A percentile compares a stretch with the other conserved stretches of the same genome.
phyloP scores from a whole-genome alignment of 2,888 invertebrate genomes.

The Octonoba sinensis region DNA sequence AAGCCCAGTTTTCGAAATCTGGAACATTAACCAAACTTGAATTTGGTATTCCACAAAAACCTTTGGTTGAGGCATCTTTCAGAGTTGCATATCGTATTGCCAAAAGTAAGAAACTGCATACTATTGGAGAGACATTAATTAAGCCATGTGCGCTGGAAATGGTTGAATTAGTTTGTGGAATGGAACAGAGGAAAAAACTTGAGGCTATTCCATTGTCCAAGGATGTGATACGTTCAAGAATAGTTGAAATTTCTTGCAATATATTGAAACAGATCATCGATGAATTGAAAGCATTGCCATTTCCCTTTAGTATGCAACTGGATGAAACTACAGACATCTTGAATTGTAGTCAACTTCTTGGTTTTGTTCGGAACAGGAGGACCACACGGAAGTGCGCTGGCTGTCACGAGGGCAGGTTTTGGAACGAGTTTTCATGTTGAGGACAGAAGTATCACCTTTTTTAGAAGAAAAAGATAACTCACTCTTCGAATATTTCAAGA shows the following conservation, averaged over 20 bases:
- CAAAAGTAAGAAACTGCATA: no score
- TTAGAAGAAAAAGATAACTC: constrained; percentile 40
- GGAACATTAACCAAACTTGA: no score
- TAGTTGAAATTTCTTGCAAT: constrained; percentile 34
- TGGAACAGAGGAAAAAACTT: constrained; percentile 51
- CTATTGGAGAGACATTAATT: no score
- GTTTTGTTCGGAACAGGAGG: constrained; percentile 21
- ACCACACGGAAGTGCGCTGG: constrained; percentile 37
- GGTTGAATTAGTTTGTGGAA: constrained; percentile 45
- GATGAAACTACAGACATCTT: constrained; percentile 72
- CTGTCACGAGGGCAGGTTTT: constrained; percentile 50
- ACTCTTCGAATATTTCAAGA: constrained; percentile 39
- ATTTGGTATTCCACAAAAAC: no score
- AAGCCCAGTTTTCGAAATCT: no score
- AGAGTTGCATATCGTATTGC: no score
- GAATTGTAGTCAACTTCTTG: constrained; percentile 15
- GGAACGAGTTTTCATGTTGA: constrained; percentile 42
- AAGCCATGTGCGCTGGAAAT: no score
- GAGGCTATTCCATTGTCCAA: constrained; percentile 52
- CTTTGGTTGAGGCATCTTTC: no score
- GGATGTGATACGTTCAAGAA: constrained; percentile 47
- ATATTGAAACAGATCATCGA: no score
- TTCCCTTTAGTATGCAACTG: constrained; percentile 34
- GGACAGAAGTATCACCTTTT: constrained; percentile 42
- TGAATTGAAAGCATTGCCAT: constrained; percentile 24